Conservation (phyloP, 2,797 vertebrate species). For the Tympanoctomys barrerae region DNA sequence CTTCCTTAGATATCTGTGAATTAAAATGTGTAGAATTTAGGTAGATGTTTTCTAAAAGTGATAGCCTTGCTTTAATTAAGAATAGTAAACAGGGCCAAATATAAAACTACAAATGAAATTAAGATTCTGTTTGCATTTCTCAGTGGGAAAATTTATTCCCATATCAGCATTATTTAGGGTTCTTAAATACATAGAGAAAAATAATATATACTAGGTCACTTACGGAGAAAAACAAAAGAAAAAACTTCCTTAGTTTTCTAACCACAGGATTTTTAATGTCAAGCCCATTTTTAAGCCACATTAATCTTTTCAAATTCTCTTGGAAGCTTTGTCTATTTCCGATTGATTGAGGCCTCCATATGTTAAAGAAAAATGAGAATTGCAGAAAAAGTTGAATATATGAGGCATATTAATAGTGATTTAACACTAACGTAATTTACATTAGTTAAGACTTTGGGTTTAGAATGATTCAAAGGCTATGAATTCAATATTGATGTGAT, state of each 20-base stretch:
- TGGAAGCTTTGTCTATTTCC: slow-evolving; percentile 68
- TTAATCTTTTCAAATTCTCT: slow-evolving; percentile 79
- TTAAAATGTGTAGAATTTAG: slow-evolving; percentile 44
- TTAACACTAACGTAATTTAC: slow-evolving; percentile 53
- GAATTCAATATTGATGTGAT: not conserved
- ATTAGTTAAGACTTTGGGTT: slow-evolving; percentile 49
- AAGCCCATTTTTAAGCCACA: slow-evolving; percentile 74
- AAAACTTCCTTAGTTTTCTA: not conserved
- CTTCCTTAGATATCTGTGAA: not conserved
- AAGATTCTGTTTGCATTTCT: slow-evolving; percentile 78
- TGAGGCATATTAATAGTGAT: slow-evolving; percentile 63
- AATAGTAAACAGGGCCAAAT: slow-evolving; percentile 53
- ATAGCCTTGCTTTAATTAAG: slow-evolving; percentile 65
- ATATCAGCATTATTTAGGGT: slow-evolving; percentile 64
- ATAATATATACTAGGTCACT: slow-evolving; percentile 49
- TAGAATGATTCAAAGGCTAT: slow-evolving; percentile 64
- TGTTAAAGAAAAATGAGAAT: slow-evolving; percentile 73
- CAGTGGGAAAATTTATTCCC: slow-evolving; percentile 69
- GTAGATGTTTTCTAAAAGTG: slow-evolving; percentile 63
- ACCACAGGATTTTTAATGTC: slow-evolving; percentile 49
- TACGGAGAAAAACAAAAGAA: slow-evolving; percentile 51
- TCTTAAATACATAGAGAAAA: slow-evolving; percentile 50
- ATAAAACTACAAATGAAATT: slow-evolving; percentile 74
- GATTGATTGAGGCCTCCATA: slow-evolving; percentile 70
- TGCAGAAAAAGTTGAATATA: slow-evolving; percentile 65